Percentiles rank a stretch among this genome's conserved stretches.
Conservation (phyloP, 2,888 invertebrate species). For the Galeruca laticollis region DNA sequence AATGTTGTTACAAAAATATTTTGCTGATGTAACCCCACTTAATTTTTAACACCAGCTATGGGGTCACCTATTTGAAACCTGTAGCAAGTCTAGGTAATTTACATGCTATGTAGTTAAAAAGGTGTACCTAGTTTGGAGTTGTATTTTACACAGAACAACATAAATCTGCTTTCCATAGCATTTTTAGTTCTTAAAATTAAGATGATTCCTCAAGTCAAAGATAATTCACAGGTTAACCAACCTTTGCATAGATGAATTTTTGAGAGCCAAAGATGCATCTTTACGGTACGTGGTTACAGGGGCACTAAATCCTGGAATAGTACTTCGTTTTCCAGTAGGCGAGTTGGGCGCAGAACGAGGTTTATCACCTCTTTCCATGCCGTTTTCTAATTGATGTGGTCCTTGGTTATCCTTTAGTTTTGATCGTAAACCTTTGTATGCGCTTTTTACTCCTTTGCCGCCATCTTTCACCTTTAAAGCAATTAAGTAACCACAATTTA, state of each 20-base stretch:
- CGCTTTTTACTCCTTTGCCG: conserved; percentile 82
- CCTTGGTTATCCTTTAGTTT: conserved; percentile 69
- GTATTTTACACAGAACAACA: no score
- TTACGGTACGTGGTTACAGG: conserved; percentile 64
- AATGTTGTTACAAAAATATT: no score
- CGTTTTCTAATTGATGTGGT: conserved; percentile 61
- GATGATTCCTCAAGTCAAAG: no score
- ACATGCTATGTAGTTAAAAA: no score
- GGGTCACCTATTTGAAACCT: no score
- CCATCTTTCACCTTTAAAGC: conserved; percentile 76
- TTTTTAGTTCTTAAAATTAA: no score
- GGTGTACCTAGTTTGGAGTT: no score
- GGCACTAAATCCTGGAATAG: conserved; percentile 59
- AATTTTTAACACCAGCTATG: no score
- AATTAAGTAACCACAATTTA: no score
- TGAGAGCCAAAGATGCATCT: conserved; percentile 61
- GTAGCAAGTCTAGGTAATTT: no score
- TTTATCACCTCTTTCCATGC: conserved; percentile 62
- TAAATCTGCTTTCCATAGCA: no score
- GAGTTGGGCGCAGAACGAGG: conserved; percentile 77
- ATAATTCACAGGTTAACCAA: conserved; percentile 32
- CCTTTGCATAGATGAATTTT: conserved; percentile 62
- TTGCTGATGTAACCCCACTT: no score
- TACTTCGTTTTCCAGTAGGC: conserved; percentile 71
- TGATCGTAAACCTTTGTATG: conserved; percentile 80